Conservation (phyloP, 2,888 invertebrate genomes). For the Cantharis rustica region DNA sequence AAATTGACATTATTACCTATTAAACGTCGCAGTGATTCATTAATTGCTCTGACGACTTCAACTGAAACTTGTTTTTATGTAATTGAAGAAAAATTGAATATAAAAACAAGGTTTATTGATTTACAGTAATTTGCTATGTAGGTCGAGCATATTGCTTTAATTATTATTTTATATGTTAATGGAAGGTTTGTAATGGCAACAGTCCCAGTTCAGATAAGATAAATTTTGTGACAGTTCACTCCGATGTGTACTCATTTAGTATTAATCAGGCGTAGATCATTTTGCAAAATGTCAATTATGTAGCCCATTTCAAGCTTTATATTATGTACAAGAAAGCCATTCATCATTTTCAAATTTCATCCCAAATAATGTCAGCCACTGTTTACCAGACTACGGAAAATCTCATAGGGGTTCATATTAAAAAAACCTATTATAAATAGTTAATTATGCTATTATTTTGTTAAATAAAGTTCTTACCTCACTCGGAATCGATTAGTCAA, state of each 20-base stretch:
- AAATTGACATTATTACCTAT: neutral
- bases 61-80: neutral
- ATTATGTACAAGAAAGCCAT: neutral
- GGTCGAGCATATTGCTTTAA: neutral
- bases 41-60: neutral
- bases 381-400: neutral
- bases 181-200: neutral
- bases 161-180: neutral
- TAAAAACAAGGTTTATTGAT: neutral
- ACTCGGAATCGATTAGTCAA: no score
- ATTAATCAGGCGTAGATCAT: neutral
- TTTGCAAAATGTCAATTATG: neutral
- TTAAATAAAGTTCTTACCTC: no score
- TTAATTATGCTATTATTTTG: no score
- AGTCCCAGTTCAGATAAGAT: neutral
- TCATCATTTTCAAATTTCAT: neutral
- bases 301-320: neutral
- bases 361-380: neutral
- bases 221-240: neutral
- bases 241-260: neutral
- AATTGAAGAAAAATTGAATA: neutral
- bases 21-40: neutral
- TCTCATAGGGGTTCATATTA: neutral
- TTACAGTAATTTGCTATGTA: neutral
- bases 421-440: no score